Evolutionary conservation across 2,888 invertebrate genomes (phyloP).

Genomic region (Acrobasis consociella): DNA sequence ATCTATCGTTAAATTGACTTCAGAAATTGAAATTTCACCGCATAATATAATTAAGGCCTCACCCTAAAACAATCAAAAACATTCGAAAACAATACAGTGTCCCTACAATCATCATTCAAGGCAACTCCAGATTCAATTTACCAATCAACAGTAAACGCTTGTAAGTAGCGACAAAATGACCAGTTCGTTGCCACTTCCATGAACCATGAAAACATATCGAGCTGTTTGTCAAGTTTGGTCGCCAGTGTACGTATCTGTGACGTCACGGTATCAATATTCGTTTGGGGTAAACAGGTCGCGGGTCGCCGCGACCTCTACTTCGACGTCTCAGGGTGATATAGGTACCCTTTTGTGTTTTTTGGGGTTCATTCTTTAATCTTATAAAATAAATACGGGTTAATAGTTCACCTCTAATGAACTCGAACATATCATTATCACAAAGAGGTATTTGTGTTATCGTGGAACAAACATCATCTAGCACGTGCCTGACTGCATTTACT

Average conservation of each 20-base stretch:
- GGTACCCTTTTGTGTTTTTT: not conserved
- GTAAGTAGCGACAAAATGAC: slow-evolving; percentile 2
- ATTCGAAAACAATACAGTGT: too few relatives aligned
- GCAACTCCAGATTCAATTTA: too few relatives aligned
- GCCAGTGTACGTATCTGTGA: not conserved
- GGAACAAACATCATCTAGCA: too few relatives aligned
- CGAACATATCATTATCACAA: too few relatives aligned
- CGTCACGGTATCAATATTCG: slow-evolving; percentile 3
- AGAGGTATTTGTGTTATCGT: too few relatives aligned
- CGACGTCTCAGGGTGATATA: slow-evolving; percentile 12
- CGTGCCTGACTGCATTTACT: too few relatives aligned
- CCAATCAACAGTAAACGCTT: slow-evolving; percentile 16
- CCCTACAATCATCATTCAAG: too few relatives aligned
- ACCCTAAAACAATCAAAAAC: too few relatives aligned
- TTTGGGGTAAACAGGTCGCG: not conserved
- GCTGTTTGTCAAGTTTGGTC: slow-evolving; percentile 25
- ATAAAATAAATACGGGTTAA: not conserved
- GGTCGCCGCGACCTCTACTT: slow-evolving; percentile 1
- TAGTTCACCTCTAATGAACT: too few relatives aligned
- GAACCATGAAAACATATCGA: slow-evolving; percentile 13
- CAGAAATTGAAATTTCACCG: too few relatives aligned
- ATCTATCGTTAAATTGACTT: too few relatives aligned
- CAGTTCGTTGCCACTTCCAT: slow-evolving; percentile 6
- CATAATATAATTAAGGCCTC: too few relatives aligned
- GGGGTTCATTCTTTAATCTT: not conserved